Conservation (phyloP, 2,888 invertebrate species). For the Syritta pipiens region DNA sequence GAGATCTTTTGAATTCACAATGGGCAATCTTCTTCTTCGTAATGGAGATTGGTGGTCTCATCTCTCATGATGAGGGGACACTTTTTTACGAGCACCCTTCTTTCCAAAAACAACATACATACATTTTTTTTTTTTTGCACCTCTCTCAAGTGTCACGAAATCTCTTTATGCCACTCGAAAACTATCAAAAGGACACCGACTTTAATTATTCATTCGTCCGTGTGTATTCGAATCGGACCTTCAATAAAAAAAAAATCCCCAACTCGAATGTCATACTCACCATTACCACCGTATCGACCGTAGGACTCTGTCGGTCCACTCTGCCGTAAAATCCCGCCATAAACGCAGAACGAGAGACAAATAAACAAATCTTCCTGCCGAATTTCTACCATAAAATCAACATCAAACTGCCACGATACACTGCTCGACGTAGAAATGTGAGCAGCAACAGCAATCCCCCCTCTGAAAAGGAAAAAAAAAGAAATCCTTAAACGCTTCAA, state of each 20-base stretch:
- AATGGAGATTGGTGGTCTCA: too few species aligned
- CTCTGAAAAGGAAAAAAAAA: conserved; percentile 15
- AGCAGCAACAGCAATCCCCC: neutral
- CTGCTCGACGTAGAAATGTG: neutral
- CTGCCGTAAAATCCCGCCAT: conserved; percentile 64
- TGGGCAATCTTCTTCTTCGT: too few species aligned
- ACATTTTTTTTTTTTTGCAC: conserved; percentile 21
- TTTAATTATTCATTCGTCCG: conserved; percentile 66
- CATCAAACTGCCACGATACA: conserved; percentile 41
- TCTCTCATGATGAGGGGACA: too few species aligned
- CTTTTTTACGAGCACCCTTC: too few species aligned
- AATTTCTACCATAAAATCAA: conserved; percentile 60
- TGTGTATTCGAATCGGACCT: conserved; percentile 67
- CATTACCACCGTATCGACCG: conserved; percentile 41
- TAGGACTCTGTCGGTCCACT: conserved; percentile 37
- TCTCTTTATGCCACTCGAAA: conserved; percentile 57
- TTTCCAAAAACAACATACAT: conserved; percentile 48
- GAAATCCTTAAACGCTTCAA: conserved; percentile 67
- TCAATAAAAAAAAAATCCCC: conserved; percentile 34
- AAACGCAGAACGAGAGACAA: conserved; percentile 63
- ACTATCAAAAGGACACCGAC: conserved; percentile 44
- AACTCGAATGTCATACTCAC: conserved; percentile 38
- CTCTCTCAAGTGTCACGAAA: conserved; percentile 59
- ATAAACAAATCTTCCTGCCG: conserved; percentile 66
- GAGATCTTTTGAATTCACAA: too few species aligned